Evolutionary conservation across 2,888 invertebrate species (phyloP).

Genomic region (Caprella mutica): DNA sequence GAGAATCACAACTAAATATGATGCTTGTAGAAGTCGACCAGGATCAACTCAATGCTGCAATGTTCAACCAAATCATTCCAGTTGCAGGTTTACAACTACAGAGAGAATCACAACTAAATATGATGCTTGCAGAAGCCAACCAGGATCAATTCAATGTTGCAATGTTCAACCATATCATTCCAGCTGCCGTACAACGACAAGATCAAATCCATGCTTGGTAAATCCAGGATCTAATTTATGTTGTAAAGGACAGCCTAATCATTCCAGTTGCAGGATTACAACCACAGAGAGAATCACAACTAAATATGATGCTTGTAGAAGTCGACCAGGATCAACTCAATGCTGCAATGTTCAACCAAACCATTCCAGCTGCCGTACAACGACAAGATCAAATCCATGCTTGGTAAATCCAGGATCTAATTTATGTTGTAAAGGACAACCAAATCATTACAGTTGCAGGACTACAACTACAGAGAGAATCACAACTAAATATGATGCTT

Average conservation of each 20-base stretch:
- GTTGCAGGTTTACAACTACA: constrained; percentile 2
- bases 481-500: not conserved
- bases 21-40: constrained; percentile 10
- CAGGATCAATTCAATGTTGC: constrained; percentile 20
- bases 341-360: not conserved
- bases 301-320: not conserved
- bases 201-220: constrained; percentile 13
- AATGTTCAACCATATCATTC: constrained; percentile 8
- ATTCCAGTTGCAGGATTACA: constrained; percentile 13
- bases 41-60: constrained; percentile 15
- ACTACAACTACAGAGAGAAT: too few relatives aligned
- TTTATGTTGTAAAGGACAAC: too few relatives aligned
- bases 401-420: too few relatives aligned
- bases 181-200: constrained; percentile 12
- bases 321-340: not conserved
- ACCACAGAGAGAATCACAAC: constrained; percentile 17
- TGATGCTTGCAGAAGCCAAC: constrained; percentile 10
- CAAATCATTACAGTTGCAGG: too few relatives aligned
- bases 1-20: not conserved
- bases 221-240: constrained; percentile 18
- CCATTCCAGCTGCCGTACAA: not conserved
- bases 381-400: too few relatives aligned
- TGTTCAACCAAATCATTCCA: constrained; percentile 6
- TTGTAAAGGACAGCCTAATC: constrained; percentile 11
- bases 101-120: not conserved